Evolutionary conservation across 1,140 invertebrate genomes (phyloP), one percentile per base, ranked within the genome.

Genomic region (Alviniconcha marisindica): DNA sequence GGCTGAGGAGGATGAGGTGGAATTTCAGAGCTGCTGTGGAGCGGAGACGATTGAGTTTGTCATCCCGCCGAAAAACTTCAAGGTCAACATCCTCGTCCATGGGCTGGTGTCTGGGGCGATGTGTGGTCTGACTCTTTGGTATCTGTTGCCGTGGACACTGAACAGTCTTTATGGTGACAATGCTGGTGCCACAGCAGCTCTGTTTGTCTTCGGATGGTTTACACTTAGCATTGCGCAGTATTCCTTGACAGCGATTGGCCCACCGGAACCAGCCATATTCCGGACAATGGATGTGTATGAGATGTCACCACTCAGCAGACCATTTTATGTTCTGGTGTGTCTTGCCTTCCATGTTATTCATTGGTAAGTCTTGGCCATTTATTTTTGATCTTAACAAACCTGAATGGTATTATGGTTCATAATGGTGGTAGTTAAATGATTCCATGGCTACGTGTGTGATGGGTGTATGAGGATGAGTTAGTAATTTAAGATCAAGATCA

Each of bases 201-300:
- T 93, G 12, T 91, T 90, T 86, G 87, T 91, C 28, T 87, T 93
- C 77, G 91, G 92, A 31, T 93, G 92, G 92, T 86, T 94, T 18
- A 90, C 92, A 14, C 69, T 94, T 10, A 89, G 89, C 66, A 85
- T 92, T 21, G 89, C 92, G 4, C 92, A 92, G 82, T 93, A 93
- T 88, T 91, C 92, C 12, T 87, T 94, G 73, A 90, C 91, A 28
- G 87, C 90, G 40, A 85, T 85, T 21, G 85, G 91, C 12, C 93
- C 93, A 36, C 92, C 93, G 33, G 93, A 94, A 86, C 89, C 91
- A 44, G 91, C 93, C 21, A 90, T 91, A 10, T 94, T 91, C 83
- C 88, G 90, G 77, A 90, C 93, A 21, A 88, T 91, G 85, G 93
- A 93, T 83, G 88, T 86, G 21, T 91, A 89, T 82, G 92, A 93